These are phyloP conservation scores for Phortica magna DNA, from an alignment of 2,888 invertebrate species.

Conservation along the genomic window DNA sequence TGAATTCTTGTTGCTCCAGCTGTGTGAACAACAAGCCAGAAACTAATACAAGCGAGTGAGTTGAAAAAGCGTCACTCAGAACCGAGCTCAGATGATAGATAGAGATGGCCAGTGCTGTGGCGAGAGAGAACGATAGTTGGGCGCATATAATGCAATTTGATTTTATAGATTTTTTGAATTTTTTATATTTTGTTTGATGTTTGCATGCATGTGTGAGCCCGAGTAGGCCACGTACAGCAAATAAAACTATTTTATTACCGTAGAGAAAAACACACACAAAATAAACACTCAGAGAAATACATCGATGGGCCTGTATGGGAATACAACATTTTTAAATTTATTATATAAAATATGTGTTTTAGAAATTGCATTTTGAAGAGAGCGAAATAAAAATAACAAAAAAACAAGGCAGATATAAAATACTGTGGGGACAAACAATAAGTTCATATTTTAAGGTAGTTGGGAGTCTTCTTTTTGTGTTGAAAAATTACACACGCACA, in stretches of 20 bases:
- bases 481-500: too few species aligned
- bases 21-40: background rate
- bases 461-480: too few species aligned
- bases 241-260: constrained; percentile 16
- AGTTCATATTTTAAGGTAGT: too few species aligned
- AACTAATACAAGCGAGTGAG: background rate
- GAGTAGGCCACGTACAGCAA: background rate
- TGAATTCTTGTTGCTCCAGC: constrained; percentile 16
- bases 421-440: too few species aligned
- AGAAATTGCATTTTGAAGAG: too few species aligned
- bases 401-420: too few species aligned
- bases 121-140: background rate
- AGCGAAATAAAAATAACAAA: too few species aligned
- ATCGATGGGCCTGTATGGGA: background rate
- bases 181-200: background rate
- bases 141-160: background rate
- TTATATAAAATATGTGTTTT: too few species aligned
- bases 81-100: background rate
- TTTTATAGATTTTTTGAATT: background rate
- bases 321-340: background rate
- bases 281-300: background rate
- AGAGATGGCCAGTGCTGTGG: background rate
- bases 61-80: background rate
- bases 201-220: background rate
- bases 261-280: background rate